A percentile compares a stretch with the other conserved stretches of the same genome.
These are phyloP conservation scores for Lissonota sp. DNA, from an alignment of 2,888 invertebrate species.

Conservation along the genomic window DNA sequence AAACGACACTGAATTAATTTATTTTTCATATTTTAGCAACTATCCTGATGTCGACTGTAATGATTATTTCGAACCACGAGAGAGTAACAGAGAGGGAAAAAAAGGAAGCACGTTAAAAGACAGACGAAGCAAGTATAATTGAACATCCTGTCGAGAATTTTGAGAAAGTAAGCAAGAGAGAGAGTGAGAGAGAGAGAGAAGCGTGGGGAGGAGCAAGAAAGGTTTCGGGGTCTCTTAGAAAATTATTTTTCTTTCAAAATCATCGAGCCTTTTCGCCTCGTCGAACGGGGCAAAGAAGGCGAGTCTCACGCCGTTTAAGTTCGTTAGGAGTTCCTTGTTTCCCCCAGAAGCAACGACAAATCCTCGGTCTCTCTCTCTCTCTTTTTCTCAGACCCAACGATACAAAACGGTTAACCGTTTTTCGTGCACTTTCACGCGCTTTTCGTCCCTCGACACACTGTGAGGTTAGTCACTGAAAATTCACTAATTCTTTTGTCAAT, in stretches of 20 bases:
- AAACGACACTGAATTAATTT: no score
- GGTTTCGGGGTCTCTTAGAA: slow-evolving; percentile 76
- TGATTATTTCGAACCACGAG: no score
- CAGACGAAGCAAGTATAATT: slow-evolving; percentile 34
- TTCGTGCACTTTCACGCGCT: slow-evolving; percentile 30
- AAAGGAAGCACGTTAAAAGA: slow-evolving; percentile 16
- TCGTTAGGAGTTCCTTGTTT: slow-evolving; percentile 82
- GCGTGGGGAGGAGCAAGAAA: slow-evolving; percentile 27
- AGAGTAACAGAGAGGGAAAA: background rate
- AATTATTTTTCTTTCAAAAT: slow-evolving; percentile 83
- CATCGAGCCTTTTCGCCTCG: slow-evolving; percentile 76
- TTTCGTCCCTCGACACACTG: slow-evolving; percentile 41
- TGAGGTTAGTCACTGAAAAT: no score
- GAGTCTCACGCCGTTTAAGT: slow-evolving; percentile 72
- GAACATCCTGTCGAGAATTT: slow-evolving; percentile 44
- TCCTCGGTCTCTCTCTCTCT: background rate
- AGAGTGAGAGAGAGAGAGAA: slow-evolving; percentile 37
- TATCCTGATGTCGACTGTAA: no score
- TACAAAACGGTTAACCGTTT: slow-evolving; percentile 57
- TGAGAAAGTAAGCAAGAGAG: slow-evolving; percentile 21
- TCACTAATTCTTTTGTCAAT: no score
- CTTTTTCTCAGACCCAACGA: slow-evolving; percentile 18
- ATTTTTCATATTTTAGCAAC: no score
- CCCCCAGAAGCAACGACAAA: slow-evolving; percentile 54
- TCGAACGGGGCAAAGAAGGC: slow-evolving; percentile 65